phyloP scores from a whole-genome alignment of 53 echinoderm and acorn worm genomes.

The Hippasteria phrygiana region DNA sequence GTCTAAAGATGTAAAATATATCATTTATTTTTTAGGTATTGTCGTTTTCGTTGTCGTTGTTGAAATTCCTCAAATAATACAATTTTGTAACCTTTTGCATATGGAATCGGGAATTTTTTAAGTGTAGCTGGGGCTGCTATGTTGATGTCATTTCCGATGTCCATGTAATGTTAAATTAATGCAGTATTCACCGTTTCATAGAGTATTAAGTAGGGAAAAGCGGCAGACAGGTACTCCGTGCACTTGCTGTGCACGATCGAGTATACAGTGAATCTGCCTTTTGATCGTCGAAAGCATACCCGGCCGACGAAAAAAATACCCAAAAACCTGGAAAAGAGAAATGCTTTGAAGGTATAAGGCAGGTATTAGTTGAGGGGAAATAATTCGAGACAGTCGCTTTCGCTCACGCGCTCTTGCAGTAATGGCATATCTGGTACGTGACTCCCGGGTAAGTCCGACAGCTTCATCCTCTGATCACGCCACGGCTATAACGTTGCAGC shows the following conservation, averaged over 20 bases:
- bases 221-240: background rate
- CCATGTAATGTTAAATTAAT: too few relatives aligned
- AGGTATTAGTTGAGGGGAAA: background rate
- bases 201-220: background rate
- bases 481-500: constrained; percentile 42
- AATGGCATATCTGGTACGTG: constrained; percentile 46
- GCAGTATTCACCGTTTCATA: too few relatives aligned
- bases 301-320: background rate
- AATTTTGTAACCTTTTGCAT: too few relatives aligned
- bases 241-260: background rate
- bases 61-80: too few relatives aligned
- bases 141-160: too few relatives aligned
- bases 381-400: constrained; percentile 49
- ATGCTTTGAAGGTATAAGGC: background rate
- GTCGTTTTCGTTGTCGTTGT: too few relatives aligned
- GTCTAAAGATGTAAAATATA: too few relatives aligned
- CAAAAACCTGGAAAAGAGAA: background rate
- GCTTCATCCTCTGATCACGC: constrained; percentile 52
- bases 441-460: background rate
- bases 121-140: too few relatives aligned
- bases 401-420: constrained; percentile 15
- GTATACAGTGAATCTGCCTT: constrained; percentile 21
- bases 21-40: too few relatives aligned
- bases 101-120: too few relatives aligned
- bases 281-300: constrained; percentile 25